Base-by-base conservation (phyloP, 2,113 vertebrate species). In the Paracanthobrama guichenoti region DNA sequence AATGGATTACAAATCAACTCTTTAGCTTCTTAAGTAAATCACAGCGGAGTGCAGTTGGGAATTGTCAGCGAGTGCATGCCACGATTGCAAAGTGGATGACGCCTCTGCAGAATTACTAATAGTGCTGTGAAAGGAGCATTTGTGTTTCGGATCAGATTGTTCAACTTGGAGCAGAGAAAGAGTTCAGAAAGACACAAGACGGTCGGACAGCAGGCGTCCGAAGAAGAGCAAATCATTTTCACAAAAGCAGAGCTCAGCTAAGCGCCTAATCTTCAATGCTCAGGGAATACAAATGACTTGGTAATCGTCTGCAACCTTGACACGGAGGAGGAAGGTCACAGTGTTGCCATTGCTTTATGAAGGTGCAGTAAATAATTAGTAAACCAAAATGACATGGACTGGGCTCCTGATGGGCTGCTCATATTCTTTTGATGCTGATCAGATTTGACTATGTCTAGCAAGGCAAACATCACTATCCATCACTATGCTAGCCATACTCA, bases 261-360 rank as follows among this genome's bases (percentile, higher is more conserved):
- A 93, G 92, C 90, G 78, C 90, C 93, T 94, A 93, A 93, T 94
- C 91, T 92, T 91, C 87, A 72, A 79, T 82, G 88, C 87, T 90
- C 48, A 46, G 91, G 90, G 93, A 94, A 93, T 92, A 92, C 89
- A 91, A 90, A 93, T 87, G 79, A 89, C 93, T 90, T 90, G 87
- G 91, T 94, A 93, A 93, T 94, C 91, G 86, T 91, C 90, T 78
- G 26, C 86, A 90, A 87, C 92, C 92, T 94, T 93, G 91, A 93
- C 91, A 91, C 79, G 81, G 82, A 87, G 87, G 87, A 77, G 86
- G 44, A 90, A 90, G 87, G 85, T 87, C 85, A 86, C 69, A 46
- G 83, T 66, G 44, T 20, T 42, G 85, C 87, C 46, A 81, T 91
- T 79, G 69, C 87, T 91, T 89, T 86, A 6, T 28, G 14, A 87